Conservation (phyloP, 2,113 vertebrate species). For the Heterotilapia buettikoferi region DNA sequence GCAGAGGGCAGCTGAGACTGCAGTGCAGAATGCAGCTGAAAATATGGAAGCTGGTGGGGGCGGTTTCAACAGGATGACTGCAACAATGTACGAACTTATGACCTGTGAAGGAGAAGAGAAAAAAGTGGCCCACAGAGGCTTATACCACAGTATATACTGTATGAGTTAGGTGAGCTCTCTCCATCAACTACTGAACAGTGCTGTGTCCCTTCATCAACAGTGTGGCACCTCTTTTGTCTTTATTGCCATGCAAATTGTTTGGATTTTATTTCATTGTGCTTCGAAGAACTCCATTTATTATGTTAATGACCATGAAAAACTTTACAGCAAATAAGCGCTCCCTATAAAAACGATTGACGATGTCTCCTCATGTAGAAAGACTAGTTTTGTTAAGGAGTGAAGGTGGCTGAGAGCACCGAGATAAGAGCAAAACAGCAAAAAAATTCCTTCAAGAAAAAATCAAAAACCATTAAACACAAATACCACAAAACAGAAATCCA, state of each 20-base stretch:
- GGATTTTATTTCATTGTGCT: not conserved
- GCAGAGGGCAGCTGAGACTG: conserved; percentile 11
- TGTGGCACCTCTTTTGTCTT: not conserved
- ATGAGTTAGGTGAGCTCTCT: not conserved
- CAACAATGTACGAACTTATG: conserved; percentile 11
- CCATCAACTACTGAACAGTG: not conserved
- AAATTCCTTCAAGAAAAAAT: no score
- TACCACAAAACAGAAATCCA: not conserved
- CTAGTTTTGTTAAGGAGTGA: not conserved
- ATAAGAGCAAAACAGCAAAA: no score
- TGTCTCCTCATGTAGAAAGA: not conserved
- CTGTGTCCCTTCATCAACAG: not conserved
- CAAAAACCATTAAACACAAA: no score
- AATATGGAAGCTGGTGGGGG: not conserved
- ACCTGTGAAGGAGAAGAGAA: not conserved
- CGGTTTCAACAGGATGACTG: not conserved
- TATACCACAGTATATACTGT: not conserved
- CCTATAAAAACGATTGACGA: not conserved
- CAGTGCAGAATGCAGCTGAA: not conserved
- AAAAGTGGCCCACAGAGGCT: not conserved
- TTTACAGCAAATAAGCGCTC: not conserved
- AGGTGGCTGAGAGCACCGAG: not conserved
- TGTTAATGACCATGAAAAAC: not conserved
- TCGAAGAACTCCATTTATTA: not conserved
- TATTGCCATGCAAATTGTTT: not conserved